phyloP scores from a whole-genome alignment of 2,113 vertebrate genomes.

The Megaceryle torquata region DNA sequence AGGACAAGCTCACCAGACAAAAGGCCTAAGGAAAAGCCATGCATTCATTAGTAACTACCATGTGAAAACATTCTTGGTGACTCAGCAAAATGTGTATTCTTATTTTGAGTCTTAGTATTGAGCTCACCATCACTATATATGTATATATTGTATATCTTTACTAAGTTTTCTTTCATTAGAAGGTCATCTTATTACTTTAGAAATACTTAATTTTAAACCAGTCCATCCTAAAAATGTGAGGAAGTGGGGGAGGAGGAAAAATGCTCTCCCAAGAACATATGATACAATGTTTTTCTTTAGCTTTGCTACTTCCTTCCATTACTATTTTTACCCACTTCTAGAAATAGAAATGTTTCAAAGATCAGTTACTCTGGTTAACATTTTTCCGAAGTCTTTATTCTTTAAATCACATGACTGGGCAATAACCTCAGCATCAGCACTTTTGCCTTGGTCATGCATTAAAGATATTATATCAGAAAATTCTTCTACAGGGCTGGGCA shows the following conservation, averaged over 20 bases:
- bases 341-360: neutral
- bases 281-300: neutral
- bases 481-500: neutral
- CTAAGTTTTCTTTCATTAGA: neutral
- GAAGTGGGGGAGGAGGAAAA: accelerated
- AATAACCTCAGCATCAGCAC: neutral
- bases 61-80: neutral
- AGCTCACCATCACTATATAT: neutral
- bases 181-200: neutral
- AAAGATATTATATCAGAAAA: neutral
- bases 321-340: neutral
- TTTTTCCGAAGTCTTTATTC: neutral
- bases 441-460: neutral
- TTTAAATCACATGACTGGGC: neutral
- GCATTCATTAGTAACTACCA: neutral
- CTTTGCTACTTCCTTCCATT: neutral
- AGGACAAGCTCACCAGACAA: neutral
- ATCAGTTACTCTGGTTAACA: neutral
- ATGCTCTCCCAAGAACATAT: accelerated
- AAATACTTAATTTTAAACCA: neutral
- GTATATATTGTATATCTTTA: neutral
- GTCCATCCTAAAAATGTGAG: neutral
- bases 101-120: neutral
- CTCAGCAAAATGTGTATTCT: neutral
- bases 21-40: neutral